Percentiles rank a stretch among this genome's conserved stretches.
Conservation (phyloP, 2,888 invertebrate species). For the Zele albiditarsus region DNA sequence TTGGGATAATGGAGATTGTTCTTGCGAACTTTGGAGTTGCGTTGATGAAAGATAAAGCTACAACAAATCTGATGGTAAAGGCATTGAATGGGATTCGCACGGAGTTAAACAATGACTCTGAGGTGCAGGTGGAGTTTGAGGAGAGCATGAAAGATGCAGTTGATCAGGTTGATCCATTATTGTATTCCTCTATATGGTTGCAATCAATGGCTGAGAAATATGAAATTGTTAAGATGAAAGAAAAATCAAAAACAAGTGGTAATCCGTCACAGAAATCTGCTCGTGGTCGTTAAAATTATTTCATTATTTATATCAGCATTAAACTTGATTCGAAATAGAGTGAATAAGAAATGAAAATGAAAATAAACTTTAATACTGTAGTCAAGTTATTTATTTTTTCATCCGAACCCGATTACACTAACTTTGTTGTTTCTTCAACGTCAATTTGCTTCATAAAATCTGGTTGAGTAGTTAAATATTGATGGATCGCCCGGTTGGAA, state of each 20-base stretch:
- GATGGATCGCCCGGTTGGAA: slow-evolving; percentile 14
- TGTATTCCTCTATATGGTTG: slow-evolving; percentile 55
- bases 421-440: slow-evolving; percentile 21
- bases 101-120: slow-evolving; percentile 48
- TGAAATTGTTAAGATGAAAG: slow-evolving; percentile 52
- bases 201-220: slow-evolving; percentile 53
- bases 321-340: neutral
- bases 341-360: neutral
- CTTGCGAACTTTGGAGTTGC: slow-evolving; percentile 55
- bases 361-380: neutral
- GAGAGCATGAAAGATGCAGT: slow-evolving; percentile 54
- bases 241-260: slow-evolving; percentile 38
- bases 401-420: neutral
- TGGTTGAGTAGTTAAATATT: neutral
- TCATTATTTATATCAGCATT: neutral
- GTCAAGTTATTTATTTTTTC: neutral
- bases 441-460: slow-evolving; percentile 20
- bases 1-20: slow-evolving; percentile 54
- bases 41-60: slow-evolving; percentile 51
- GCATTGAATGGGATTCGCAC: slow-evolving; percentile 55
- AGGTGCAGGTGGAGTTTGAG: slow-evolving; percentile 55
- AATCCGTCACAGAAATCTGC: slow-evolving; percentile 26
- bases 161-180: slow-evolving; percentile 56
- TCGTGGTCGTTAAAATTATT: neutral
- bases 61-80: slow-evolving; percentile 47